Base-by-base conservation (phyloP, 1,140 invertebrate species). In the Drosophila sp. region DNA sequence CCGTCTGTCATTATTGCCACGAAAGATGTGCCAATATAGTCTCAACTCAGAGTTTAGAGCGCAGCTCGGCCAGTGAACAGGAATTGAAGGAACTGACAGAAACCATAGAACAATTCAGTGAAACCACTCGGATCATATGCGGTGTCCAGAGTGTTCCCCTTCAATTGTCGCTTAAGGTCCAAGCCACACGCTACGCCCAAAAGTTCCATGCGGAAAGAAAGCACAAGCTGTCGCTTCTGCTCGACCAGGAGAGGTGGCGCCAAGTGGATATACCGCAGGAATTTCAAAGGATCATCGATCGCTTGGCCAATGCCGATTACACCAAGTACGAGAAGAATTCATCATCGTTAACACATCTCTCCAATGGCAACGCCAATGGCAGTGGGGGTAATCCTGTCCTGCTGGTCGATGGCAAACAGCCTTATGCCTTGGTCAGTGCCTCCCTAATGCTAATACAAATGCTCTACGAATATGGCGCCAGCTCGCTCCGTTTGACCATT, bases 211-310 rank as follows among this genome's bases (percentile, higher is more conserved):
- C 95, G 56, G 97, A 98, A 85, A 93, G 96, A 50, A 97, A 97
- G 92, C 95, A 94, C 27, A 98, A 98, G 92, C 93, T 99, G 27
- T 96, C 95, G 70, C 84, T 96, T 67, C 94, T 98, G 40, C 93
- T 99, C 40, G 98, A 99, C 85, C 95, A 95, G 76, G 98, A 99
- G 93, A 94, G 96, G 60, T 99, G 98, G 98, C 97, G 96, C 91
- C 95, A 96, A 80, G 96, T 97, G n/a, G 97, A 98, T 79, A 96
- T 99, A 50, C 96, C 97, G 0, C 92, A 93, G 67, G 97, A 98
- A 91, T 96, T 98, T 91, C 98, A 99, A 92, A 93, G 93, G 66
- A 93, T 98, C 56, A 95, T 98, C n/a, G 94, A 96, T 92, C 94
- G 95, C 79, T 95, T 97, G 80, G 92, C 94, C 60, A 93, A 93